A percentile compares a stretch with the other conserved stretches of the same genome.
Conservation (phyloP, 2,888 invertebrate species). For the Crepidodera aurea region DNA sequence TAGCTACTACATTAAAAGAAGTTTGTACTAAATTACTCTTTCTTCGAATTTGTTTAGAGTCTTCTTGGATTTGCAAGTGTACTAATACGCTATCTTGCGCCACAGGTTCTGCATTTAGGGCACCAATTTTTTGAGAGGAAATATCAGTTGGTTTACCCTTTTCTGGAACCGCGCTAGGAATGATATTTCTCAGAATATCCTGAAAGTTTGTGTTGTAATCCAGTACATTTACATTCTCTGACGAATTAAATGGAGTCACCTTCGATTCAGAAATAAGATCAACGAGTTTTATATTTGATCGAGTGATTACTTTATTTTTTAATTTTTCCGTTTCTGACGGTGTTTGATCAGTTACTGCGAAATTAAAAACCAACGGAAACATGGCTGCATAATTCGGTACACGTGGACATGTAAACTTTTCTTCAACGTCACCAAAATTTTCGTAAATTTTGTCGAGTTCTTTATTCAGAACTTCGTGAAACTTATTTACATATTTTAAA, state of each 20-base stretch:
- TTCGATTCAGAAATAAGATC: background rate
- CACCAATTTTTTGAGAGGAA: too few relatives aligned
- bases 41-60: background rate
- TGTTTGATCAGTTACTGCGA: background rate
- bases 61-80: slow-evolving; percentile 1
- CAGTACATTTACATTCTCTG: background rate
- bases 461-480: slow-evolving; percentile 37
- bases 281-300: background rate
- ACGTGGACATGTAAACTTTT: slow-evolving; percentile 35
- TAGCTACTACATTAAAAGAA: background rate
- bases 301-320: background rate
- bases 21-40: background rate
- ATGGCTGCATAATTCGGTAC: slow-evolving; percentile 39
- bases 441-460: slow-evolving; percentile 22
- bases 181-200: background rate
- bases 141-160: too few relatives aligned
- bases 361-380: background rate
- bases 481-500: slow-evolving; percentile 38
- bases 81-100: background rate
- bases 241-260: background rate
- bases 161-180: too few relatives aligned
- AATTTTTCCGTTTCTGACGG: background rate
- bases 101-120: background rate
- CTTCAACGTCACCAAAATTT: slow-evolving; percentile 11
- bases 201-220: background rate